Evolutionary conservation across 2,888 invertebrate species (phyloP), one percentile per base, ranked within the genome.

Genomic region (Melieria omissa): DNA sequence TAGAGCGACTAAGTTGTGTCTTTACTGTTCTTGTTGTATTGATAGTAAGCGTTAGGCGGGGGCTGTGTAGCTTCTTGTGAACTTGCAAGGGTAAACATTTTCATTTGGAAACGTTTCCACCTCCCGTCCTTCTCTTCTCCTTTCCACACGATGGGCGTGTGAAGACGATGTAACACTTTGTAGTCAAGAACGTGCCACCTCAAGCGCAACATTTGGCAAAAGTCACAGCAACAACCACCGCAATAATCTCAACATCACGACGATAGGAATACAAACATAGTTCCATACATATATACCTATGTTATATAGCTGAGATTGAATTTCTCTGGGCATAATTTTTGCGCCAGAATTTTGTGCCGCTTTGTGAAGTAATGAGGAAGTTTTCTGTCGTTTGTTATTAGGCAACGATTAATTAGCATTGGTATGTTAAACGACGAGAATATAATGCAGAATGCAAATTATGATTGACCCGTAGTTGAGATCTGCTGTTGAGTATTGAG

Each of bases 201-300:
- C 61, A 61, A 12, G 45, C 42, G 61, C 61, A 61, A 61, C 61
- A 61, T 16, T 41, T 61, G 6, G 52, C 6, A 52, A 8, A n/a
- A 52, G 52, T 14, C 52, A 29, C 29, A 29, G 29, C 29, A n/a
- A 2, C 52, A 52, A 52, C n/a, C 14, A 52, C 6, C 12, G 12
- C 29, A 12, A 12, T 3, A 49, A 49, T 49, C 49, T 9, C 49
- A 10, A 1, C 12, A 49, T 49, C 49, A 49, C 12, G 49, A 12
- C 12, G 10, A 49, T 49, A 49, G 9, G 3, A 9, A 49, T 49
- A 2, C 49, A 49, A 10, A 49, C 49, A 49, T 49, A 12, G 12
- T 29, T 57, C 10, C 46, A 66, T 12, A 57, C 16, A 16, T 46
- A 45, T 8, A 42, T 29, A 64, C 14, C 4, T 29, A n/a, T 14